A percentile compares a stretch with the other conserved stretches of the same genome.
Evolutionary conservation across 2,888 invertebrate species (phyloP).

Genomic region (Branchipolynoe longqiensis): DNA sequence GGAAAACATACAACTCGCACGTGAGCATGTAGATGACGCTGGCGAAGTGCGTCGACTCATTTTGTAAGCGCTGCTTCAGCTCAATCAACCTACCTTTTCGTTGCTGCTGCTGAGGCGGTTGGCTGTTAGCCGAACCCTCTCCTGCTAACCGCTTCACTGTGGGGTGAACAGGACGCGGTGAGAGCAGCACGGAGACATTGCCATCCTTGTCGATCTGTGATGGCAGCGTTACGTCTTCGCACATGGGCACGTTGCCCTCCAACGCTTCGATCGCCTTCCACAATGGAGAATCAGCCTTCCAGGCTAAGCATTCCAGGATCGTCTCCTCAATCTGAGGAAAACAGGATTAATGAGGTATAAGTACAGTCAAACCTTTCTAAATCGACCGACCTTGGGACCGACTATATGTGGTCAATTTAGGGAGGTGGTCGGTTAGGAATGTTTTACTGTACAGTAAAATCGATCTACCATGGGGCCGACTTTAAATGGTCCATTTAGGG

Average conservation of each 20-base stretch:
- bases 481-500: no score
- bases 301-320: conserved; percentile 94
- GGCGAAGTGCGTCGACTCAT: no score
- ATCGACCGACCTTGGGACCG: no score
- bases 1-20: no score
- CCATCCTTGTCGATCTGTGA: conserved; percentile 81
- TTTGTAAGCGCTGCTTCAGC: no score
- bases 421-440: no score
- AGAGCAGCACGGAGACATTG: conserved; percentile 62
- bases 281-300: conserved; percentile 92
- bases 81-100: conserved; percentile 4
- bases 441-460: no score
- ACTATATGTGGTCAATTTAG: no score
- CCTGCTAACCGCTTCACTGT: conserved; percentile 74
- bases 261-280: conserved; percentile 90
- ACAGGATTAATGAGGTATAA: no score
- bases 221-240: conserved; percentile 87
- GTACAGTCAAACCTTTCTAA: no score
- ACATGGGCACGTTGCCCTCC: conserved; percentile 87
- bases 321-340: conserved; percentile 94
- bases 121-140: neutral
- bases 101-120: conserved; percentile 2
- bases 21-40: no score
- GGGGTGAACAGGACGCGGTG: conserved; percentile 75
- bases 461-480: no score